A percentile compares a stretch with the other conserved stretches of the same genome.
Evolutionary conservation across 2,888 invertebrate genomes (phyloP).

Genomic region (Chironomus riparius): DNA sequence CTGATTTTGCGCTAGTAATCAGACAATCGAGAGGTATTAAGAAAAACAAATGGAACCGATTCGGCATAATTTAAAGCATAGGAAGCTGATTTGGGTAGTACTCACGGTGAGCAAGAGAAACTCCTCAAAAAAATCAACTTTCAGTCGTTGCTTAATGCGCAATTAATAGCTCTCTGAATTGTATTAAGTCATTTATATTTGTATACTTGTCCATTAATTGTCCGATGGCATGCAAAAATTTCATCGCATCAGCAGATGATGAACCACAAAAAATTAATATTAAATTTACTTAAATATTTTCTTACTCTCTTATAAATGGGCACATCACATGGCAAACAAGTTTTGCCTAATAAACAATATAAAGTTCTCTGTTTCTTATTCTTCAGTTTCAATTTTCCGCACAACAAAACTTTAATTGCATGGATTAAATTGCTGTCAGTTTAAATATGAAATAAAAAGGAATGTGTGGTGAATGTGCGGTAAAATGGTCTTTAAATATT

Average conservation of each 20-base stretch:
- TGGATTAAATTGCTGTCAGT: not conserved
- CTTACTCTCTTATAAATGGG: not conserved
- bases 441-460: no score
- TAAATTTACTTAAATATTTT: not conserved
- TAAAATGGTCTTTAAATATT: not conserved
- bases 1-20: conserved; percentile 5
- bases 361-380: no score
- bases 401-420: not conserved
- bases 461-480: not conserved
- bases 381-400: not conserved
- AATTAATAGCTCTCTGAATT: conserved; percentile 5
- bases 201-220: not conserved
- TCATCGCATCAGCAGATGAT: not conserved
- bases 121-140: not conserved
- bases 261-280: not conserved
- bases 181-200: conserved; percentile 5
- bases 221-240: conserved; percentile 8
- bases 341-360: not conserved
- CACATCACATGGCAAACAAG: not conserved
- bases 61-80: not conserved
- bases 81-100: not conserved
- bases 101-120: no score
- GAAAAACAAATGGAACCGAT: not conserved
- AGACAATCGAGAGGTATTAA: not conserved
- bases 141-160: not conserved